These are phyloP conservation scores for Mythimna pallens DNA, from an alignment of 2,888 invertebrate species.

Conservation along the genomic window DNA sequence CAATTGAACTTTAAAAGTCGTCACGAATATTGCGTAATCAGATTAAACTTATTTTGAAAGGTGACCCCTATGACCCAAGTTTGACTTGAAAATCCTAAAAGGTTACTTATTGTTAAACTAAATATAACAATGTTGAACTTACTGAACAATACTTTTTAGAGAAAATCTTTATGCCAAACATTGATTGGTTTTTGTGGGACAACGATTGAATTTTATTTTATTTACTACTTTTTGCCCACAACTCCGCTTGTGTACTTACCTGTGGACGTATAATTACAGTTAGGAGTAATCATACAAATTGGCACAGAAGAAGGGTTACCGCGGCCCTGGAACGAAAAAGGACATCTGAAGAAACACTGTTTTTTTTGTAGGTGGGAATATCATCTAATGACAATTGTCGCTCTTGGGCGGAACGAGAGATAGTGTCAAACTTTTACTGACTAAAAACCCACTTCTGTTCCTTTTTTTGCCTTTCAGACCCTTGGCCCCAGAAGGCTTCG, in stretches of 20 bases:
- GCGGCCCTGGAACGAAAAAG: too few relatives aligned
- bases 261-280: neutral
- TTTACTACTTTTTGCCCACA: neutral
- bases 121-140: constrained; percentile 38
- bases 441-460: too few relatives aligned
- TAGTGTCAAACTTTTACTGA: too few relatives aligned
- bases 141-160: constrained; percentile 35
- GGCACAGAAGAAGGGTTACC: neutral
- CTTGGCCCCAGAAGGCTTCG: too few relatives aligned
- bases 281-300: neutral
- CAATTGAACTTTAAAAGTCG: constrained; percentile 33
- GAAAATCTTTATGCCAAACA: constrained; percentile 24
- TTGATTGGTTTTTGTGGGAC: constrained; percentile 26
- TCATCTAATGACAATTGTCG: too few relatives aligned
- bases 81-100: constrained; percentile 43
- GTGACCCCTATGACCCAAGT: constrained; percentile 51
- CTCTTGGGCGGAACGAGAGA: too few relatives aligned
- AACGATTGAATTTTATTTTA: neutral
- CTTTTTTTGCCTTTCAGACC: too few relatives aligned
- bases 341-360: too few relatives aligned
- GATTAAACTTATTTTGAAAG: constrained; percentile 47
- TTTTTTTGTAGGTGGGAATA: too few relatives aligned
- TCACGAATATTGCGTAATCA: constrained; percentile 55
- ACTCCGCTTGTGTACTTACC: neutral
- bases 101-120: constrained; percentile 40